Base-by-base conservation (phyloP, 1,140 invertebrate species). In the Drosophila triauraria region DNA sequence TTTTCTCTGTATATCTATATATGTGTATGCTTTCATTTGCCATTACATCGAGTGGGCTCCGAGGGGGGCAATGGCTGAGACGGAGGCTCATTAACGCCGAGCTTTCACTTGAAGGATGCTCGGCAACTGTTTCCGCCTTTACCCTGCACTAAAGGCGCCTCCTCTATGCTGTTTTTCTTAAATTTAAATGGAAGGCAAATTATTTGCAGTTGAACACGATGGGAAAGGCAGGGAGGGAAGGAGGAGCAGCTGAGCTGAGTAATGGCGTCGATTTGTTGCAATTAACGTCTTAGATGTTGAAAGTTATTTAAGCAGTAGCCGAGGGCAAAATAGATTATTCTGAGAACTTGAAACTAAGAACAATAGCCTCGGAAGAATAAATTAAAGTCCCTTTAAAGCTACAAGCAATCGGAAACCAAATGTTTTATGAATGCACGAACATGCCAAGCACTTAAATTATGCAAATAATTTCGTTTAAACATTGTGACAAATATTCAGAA, bases 241-340 rank as follows among this genome's bases (percentile, higher is more conserved):
- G 8, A 9, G 40, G 56, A 47, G 40, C 44, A 46, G 38, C 76
- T 83, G 62, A 46, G 38, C 76, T 83, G 62, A 83, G 44, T 87
- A 88, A 87, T 87, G 81, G 78, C 75, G 67, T 79, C 85, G 67
- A 88, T 90, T 88, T 88, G 85, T 85, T 87, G 83, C 80, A 87
- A 87, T 87, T 87, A 87, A 83, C 80, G 72, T 61, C 80, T 43
- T 58, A 59, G 70, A 62, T 46, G 60, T 61, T 79, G 72, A 78
- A 77, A 75, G 67, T 88, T 67, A 59, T 83, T 80, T 70, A 70
- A 78, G 84, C 53, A 43, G 27, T 43, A 35, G 30, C 54, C 43
- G 5, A 23, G 30, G 20, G 56, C 61, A 54, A 17, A 64, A 53
- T 17, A 53, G 67, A 68, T 69, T 69, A 51, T 59, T 12, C 20